A percentile compares a stretch with the other conserved stretches of the same genome.
Evolutionary conservation across 2,888 invertebrate genomes (phyloP).

Genomic region (Drosophila gaucha): DNA sequence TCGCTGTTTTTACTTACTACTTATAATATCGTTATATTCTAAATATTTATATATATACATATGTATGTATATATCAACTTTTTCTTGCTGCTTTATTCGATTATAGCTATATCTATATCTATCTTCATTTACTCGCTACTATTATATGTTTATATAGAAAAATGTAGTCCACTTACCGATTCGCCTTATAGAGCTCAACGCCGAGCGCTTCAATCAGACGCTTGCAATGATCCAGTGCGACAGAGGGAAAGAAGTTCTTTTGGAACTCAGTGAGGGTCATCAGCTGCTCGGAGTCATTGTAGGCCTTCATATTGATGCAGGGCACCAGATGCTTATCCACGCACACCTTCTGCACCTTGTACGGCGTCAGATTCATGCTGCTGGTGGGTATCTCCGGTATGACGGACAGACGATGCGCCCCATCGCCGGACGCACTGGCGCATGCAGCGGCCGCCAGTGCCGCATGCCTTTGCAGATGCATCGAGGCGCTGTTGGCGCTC

Average conservation of each 20-base stretch:
- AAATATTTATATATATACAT: no score
- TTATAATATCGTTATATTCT: no score
- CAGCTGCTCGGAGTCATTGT: slow-evolving; percentile 91
- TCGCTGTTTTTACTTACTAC: no score
- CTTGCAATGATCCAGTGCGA: slow-evolving; percentile 90
- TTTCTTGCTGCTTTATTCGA: no score
- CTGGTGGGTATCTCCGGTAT: slow-evolving; percentile 89
- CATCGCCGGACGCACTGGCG: slow-evolving; percentile 63
- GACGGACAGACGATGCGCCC: slow-evolving; percentile 86
- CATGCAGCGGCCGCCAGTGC: slow-evolving; percentile 75
- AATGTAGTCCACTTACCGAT: slow-evolving; percentile 87
- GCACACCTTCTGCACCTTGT: slow-evolving; percentile 92
- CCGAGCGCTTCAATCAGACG: slow-evolving; percentile 92
- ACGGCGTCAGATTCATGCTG: slow-evolving; percentile 90
- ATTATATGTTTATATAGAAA: no score
- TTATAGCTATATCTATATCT: not conserved
- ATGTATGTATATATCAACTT: not conserved
- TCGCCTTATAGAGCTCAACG: slow-evolving; percentile 92
- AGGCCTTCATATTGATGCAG: slow-evolving; percentile 94
- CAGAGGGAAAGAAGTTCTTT: slow-evolving; percentile 91
- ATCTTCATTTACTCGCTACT: not conserved
- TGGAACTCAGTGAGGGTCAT: slow-evolving; percentile 93
- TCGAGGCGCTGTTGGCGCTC: slow-evolving; percentile 82
- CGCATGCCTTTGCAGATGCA: slow-evolving; percentile 85
- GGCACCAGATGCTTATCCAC: slow-evolving; percentile 93